phyloP scores from a whole-genome alignment of 2,888 invertebrate genomes.

The Argyra leucocephala region DNA sequence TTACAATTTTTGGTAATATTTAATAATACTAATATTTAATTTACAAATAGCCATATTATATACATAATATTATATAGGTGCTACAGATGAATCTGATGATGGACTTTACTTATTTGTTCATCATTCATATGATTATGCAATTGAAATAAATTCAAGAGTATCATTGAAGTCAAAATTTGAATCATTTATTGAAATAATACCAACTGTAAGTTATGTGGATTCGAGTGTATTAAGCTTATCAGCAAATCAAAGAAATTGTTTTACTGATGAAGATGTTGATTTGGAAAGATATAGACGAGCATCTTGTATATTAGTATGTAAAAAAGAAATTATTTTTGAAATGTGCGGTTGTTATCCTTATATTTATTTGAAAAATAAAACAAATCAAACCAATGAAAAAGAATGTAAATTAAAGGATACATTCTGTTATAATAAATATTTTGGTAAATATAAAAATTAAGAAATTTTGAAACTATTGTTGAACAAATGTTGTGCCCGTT shows the following conservation, averaged over 20 bases:
- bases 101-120: constrained; percentile 39
- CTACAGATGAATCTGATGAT: constrained; percentile 24
- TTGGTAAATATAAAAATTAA: constrained; percentile 31
- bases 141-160: constrained; percentile 36
- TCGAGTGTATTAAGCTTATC: constrained; percentile 37
- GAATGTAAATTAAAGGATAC: constrained; percentile 39
- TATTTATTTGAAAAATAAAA: constrained; percentile 29
- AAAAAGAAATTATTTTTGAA: constrained; percentile 32
- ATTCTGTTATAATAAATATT: constrained; percentile 35
- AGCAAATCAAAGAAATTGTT: constrained; percentile 37
- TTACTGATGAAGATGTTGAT: constrained; percentile 36
- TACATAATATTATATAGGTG: no score
- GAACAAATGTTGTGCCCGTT: no score
- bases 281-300: constrained; percentile 37
- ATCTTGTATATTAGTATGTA: constrained; percentile 36
- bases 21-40: no score
- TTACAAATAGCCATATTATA: no score
- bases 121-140: constrained; percentile 41
- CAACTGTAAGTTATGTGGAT: constrained; percentile 38
- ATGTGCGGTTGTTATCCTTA: constrained; percentile 41
- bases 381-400: constrained; percentile 22
- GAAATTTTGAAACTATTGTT: not conserved
- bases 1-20: constrained; percentile 36
- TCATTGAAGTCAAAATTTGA: constrained; percentile 38
- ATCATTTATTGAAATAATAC: constrained; percentile 40